Conservation (phyloP, 1,140 invertebrate genomes). For the Meteorus sp. region DNA sequence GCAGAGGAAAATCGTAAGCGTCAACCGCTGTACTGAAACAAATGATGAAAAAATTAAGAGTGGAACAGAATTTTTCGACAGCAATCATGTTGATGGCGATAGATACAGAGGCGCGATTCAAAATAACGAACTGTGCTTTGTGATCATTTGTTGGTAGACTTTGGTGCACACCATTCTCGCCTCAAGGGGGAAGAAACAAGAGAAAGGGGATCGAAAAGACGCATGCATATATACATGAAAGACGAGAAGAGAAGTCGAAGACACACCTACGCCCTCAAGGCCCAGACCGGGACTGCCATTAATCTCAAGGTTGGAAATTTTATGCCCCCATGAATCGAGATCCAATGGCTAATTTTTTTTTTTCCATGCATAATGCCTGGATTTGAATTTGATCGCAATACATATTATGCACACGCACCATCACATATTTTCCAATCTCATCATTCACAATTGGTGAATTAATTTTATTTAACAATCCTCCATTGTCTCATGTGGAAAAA, state of each 20-base stretch:
- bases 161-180: not conserved
- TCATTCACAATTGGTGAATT: too few species aligned
- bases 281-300: conserved; percentile 43
- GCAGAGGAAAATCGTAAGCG: too few species aligned
- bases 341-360: conserved; percentile 4
- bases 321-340: not conserved
- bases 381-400: not conserved
- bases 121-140: too few species aligned
- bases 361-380: not conserved
- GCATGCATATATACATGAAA: not conserved
- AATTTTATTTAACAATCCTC: too few species aligned
- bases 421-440: too few species aligned
- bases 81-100: too few species aligned
- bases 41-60: too few species aligned
- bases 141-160: too few species aligned
- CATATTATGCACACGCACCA: not conserved
- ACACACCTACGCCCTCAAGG: conserved; percentile 44
- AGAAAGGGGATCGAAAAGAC: conserved; percentile 6
- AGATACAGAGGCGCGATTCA: too few species aligned
- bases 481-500: not conserved
- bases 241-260: conserved; percentile 27
- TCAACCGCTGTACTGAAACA: too few species aligned
- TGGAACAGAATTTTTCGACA: too few species aligned
- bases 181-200: not conserved
- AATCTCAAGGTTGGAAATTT: conserved; percentile 37